These are phyloP conservation scores for Irena cyanogastra DNA, from an alignment of 2,113 vertebrate species.

Conservation along the genomic window DNA sequence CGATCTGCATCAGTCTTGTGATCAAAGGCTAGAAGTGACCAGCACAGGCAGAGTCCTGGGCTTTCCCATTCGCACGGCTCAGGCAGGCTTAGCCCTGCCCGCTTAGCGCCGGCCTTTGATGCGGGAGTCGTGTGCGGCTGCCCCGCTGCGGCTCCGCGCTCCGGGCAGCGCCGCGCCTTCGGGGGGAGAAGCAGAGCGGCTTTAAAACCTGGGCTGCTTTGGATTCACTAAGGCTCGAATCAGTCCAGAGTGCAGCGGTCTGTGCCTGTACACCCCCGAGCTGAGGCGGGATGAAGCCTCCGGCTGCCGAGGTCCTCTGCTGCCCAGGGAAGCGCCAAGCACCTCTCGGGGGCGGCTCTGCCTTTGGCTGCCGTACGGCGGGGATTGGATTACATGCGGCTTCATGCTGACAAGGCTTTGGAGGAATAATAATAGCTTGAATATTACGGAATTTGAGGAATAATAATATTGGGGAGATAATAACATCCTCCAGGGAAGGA, in stretches of 20 bases:
- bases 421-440: conserved; percentile 46
- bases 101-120: not conserved
- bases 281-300: not conserved
- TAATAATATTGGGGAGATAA: conserved; percentile 44
- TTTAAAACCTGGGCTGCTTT: not conserved
- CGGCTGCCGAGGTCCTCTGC: not conserved
- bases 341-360: not conserved
- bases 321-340: not conserved
- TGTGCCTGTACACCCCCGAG: fast-evolving
- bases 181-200: not conserved
- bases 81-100: not conserved
- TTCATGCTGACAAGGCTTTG: conserved; percentile 38
- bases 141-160: no score
- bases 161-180: not conserved
- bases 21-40: conserved; percentile 38
- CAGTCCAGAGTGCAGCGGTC: not conserved
- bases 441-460: conserved; percentile 44
- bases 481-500: not conserved
- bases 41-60: not conserved
- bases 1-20: not conserved
- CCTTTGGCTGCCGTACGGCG: not conserved
- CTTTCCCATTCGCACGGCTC: not conserved
- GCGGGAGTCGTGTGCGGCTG: not conserved
- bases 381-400: conserved; percentile 57
- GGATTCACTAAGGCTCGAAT: not conserved